Conservation (phyloP, 1,140 invertebrate species). For the Psilanteris sp. region DNA sequence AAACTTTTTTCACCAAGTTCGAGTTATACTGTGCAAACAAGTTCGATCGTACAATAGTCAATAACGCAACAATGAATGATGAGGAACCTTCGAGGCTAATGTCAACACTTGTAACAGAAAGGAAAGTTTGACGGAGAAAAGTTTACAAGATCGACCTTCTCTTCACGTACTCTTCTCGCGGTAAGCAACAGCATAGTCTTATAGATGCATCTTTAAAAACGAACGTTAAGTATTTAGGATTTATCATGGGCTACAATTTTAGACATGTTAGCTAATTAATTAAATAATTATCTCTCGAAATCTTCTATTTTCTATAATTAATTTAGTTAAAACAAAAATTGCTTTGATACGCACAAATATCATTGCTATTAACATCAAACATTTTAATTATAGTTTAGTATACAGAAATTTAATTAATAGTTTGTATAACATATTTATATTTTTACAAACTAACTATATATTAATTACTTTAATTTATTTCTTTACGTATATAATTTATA, state of each 20-base stretch:
- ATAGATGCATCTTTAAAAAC: slow-evolving; percentile 53
- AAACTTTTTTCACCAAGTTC: slow-evolving; percentile 8
- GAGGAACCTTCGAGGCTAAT: slow-evolving; percentile 34
- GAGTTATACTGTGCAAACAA: not conserved
- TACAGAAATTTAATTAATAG: too few species aligned
- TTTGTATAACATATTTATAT: too few species aligned
- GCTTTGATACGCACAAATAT: slow-evolving; percentile 31
- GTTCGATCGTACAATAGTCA: slow-evolving; percentile 40
- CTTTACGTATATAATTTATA: too few species aligned
- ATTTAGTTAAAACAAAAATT: slow-evolving; percentile 32
- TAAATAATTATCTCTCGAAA: slow-evolving; percentile 54
- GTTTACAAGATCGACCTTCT: slow-evolving; percentile 43
- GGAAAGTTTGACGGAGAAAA: slow-evolving; percentile 37
- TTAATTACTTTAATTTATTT: too few species aligned
- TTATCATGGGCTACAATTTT: slow-evolving; percentile 38
- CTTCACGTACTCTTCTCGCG: slow-evolving; percentile 10
- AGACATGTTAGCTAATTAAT: slow-evolving; percentile 55
- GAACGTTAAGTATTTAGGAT: slow-evolving; percentile 51
- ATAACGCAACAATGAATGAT: slow-evolving; percentile 30
- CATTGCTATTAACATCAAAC: slow-evolving; percentile 19
- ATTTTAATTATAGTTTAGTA: too few species aligned
- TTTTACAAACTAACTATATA: too few species aligned
- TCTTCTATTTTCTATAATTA: slow-evolving; percentile 45
- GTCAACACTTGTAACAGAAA: slow-evolving; percentile 50
- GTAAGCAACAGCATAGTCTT: slow-evolving; percentile 37